phyloP scores from a whole-genome alignment of 2,113 vertebrate species.

The Myocastor coypus region DNA sequence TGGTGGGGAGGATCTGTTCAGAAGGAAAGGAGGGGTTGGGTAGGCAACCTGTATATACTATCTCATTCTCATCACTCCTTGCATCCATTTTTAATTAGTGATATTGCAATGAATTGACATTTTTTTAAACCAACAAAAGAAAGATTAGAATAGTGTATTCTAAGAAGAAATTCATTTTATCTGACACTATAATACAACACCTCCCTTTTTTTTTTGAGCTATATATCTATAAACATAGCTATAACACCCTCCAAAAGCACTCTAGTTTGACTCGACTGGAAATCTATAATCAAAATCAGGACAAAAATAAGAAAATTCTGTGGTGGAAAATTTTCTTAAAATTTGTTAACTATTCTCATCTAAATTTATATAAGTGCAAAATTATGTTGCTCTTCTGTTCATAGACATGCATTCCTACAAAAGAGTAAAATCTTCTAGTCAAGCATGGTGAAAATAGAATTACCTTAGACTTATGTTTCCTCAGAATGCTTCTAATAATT shows the following conservation, averaged over 20 bases:
- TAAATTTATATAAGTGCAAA: conserved; percentile 28
- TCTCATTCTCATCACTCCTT: background rate
- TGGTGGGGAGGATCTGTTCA: background rate
- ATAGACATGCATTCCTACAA: conserved; percentile 7
- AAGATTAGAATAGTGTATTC: conserved; percentile 8
- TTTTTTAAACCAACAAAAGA: background rate
- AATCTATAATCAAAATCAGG: conserved; percentile 33
- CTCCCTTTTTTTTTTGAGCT: background rate
- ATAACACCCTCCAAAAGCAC: background rate
- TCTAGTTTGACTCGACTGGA: background rate
- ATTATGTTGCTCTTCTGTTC: conserved; percentile 2
- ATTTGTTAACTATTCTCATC: background rate
- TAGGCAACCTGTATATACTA: background rate
- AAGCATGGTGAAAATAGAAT: conserved; percentile 5
- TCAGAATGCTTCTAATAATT: background rate
- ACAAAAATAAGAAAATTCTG: conserved; percentile 3
- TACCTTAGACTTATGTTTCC: conserved; percentile 22
- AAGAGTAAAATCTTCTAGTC: conserved; percentile 14
- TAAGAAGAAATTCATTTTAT: background rate
- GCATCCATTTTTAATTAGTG: background rate
- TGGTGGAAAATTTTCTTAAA: conserved; percentile 4
- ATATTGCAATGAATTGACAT: conserved; percentile 27
- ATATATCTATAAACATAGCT: background rate
- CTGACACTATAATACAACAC: background rate
- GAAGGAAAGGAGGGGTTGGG: background rate